Conservation (phyloP, 2,888 invertebrate species). For the Noctua comes region DNA sequence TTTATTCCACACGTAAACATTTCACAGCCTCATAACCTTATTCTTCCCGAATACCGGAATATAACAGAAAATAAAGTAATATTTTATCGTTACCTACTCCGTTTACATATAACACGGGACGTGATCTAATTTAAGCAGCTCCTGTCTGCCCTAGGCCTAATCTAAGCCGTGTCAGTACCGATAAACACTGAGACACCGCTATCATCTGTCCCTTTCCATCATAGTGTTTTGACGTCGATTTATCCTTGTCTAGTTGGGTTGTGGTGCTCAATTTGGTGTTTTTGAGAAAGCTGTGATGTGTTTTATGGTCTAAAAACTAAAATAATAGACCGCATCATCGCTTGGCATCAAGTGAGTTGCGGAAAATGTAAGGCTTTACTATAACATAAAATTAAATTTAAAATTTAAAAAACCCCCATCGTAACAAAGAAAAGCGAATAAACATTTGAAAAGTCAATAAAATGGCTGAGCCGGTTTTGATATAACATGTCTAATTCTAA, state of each 20-base stretch:
- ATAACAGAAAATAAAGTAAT: slow-evolving; percentile 66
- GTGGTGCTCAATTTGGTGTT: slow-evolving; percentile 52
- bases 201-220: slow-evolving; percentile 74
- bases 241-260: slow-evolving; percentile 71
- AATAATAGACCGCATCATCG: background rate
- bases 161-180: slow-evolving; percentile 70
- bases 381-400: too few relatives aligned
- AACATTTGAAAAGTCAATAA: too few relatives aligned
- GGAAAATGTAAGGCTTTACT: too few relatives aligned
- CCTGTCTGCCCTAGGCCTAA: slow-evolving; percentile 66
- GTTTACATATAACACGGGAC: slow-evolving; percentile 63
- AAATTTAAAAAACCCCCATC: too few relatives aligned
- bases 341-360: too few relatives aligned
- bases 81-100: slow-evolving; percentile 67
- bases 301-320: background rate
- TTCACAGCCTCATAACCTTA: slow-evolving; percentile 54
- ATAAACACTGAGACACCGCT: slow-evolving; percentile 67
- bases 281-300: background rate
- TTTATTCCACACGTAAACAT: slow-evolving; percentile 59
- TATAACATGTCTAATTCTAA: too few relatives aligned
- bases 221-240: slow-evolving; percentile 72
- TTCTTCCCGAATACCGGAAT: slow-evolving; percentile 49
- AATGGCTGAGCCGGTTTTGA: too few relatives aligned
- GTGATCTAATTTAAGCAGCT: slow-evolving; percentile 68
- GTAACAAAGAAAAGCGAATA: too few relatives aligned